Base-by-base conservation (phyloP, 1,140 invertebrate species). In the Rhagoletis zephyria region DNA sequence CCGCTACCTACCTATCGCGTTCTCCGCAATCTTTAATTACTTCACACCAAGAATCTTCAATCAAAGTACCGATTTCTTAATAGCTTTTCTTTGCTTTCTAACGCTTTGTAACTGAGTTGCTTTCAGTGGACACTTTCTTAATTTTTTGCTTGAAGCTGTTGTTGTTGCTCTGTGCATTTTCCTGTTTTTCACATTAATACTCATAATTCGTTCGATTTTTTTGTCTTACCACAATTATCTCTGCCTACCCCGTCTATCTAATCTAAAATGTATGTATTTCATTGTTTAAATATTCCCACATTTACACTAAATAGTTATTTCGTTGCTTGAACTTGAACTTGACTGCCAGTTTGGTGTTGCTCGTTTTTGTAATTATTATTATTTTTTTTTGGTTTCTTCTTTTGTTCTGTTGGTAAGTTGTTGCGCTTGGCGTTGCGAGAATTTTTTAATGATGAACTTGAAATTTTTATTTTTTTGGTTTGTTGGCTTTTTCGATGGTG, bases 391-490 rank as follows among this genome's bases (percentile, higher is more conserved):
- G 74, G 48, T 30, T 56, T 19, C 30, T 81, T 30, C 1, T 19
- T 51, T 42, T 81, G 9, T 4, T 16, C 1, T 45, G 12, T 30
- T 1, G 30, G 7, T 40, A 42, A 40, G 40, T 70, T 70, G 45
- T 74, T 74, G 70, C 70, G 6, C 19, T 51, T 56, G n/a, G 48
- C 19, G 74, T 81, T 81, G 74, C 51, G 74, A 42, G 74, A 45
- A 81, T 81, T 81, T 51, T 30, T 81, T 56, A 81, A 81, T 81
- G 74, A 56, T 81, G 74, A 81, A 81, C 74, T 81, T 81, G 74
- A 81, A 81, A 48, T 81, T 81, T 5, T 51, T 56, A 12, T 14
- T 14, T 7, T 48, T 12, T 70, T 70, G 67, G 10, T 70, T 74
- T 48, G n/a, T 74, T 16, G 12, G 65, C 9, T 67, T 65, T 74